phyloP scores from a whole-genome alignment of 37 sponge, comb jelly and placozoan species.

The Beroe ovata region DNA sequence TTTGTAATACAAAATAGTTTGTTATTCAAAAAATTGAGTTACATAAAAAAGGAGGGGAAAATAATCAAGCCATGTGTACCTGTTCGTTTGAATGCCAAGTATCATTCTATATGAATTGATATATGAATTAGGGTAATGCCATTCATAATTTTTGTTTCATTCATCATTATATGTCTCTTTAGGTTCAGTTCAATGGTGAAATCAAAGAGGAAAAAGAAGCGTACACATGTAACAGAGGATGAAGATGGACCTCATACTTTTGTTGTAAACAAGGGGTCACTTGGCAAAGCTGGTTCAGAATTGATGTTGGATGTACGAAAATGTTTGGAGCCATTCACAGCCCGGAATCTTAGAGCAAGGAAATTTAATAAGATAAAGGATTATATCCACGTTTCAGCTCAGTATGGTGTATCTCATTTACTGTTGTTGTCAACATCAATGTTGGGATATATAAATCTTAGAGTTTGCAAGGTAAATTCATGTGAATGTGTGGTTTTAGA shows the following conservation, averaged over 20 bases:
- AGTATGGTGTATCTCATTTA: constrained; percentile 55
- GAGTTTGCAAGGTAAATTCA: constrained; percentile 60
- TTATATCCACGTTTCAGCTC: constrained; percentile 58
- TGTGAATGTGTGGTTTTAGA: no score
- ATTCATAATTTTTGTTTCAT: no score
- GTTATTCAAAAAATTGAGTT: no score
- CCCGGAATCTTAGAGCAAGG: constrained; percentile 24
- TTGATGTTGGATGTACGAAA: constrained; percentile 38
- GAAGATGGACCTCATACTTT: constrained; percentile 64
- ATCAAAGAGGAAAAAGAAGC: constrained; percentile 56
- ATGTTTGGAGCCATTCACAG: constrained; percentile 53
- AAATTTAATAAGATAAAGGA: constrained; percentile 61
- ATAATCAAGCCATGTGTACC: no score
- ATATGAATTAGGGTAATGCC: no score
- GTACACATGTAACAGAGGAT: constrained; percentile 21
- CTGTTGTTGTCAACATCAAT: constrained; percentile 35
- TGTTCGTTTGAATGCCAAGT: no score
- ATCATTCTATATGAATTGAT: no score
- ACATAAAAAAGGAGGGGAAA: no score
- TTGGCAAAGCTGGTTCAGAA: constrained; percentile 27
- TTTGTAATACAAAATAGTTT: no score
- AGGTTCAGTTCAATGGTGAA: constrained; percentile 25
- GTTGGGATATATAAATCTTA: constrained; percentile 47
- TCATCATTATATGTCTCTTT: no score
- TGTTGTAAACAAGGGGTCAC: constrained; percentile 34